phyloP scores from a whole-genome alignment of 1,140 invertebrate genomes.

The Cryptotermes secundus region DNA sequence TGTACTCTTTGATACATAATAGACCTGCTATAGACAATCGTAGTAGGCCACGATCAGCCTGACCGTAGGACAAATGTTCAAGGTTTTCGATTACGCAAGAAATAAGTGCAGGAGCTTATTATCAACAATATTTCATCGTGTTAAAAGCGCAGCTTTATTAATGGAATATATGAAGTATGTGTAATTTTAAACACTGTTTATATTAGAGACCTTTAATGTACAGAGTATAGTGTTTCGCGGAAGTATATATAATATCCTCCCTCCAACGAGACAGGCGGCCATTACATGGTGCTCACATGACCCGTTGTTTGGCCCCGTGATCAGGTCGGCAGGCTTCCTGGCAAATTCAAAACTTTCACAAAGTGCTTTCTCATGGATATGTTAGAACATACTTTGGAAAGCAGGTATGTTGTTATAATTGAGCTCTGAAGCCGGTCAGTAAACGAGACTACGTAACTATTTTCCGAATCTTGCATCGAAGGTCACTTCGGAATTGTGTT shows the following conservation, averaged over 20 bases:
- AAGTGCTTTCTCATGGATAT: constrained; percentile 37
- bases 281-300: constrained; percentile 39
- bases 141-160: neutral
- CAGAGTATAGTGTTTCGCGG: neutral
- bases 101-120: neutral
- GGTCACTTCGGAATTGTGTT: constrained; percentile 16
- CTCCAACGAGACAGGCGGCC: constrained; percentile 20
- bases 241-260: neutral
- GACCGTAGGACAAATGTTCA: neutral
- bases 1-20: too few species aligned
- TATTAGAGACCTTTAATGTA: neutral
- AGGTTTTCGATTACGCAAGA: neutral
- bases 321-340: constrained; percentile 36
- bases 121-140: neutral
- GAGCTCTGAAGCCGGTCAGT: neutral
- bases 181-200: neutral
- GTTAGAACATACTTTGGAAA: constrained; percentile 37
- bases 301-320: constrained; percentile 41
- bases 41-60: neutral
- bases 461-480: constrained; percentile 4
- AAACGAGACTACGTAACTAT: too few species aligned
- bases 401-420: constrained; percentile 32
- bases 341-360: constrained; percentile 39
- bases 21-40: too few species aligned
- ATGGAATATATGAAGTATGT: neutral